Evolutionary conservation across 1,140 invertebrate genomes (phyloP), one percentile per base, ranked within the genome.

Genomic region (Eupeodes corollae): DNA sequence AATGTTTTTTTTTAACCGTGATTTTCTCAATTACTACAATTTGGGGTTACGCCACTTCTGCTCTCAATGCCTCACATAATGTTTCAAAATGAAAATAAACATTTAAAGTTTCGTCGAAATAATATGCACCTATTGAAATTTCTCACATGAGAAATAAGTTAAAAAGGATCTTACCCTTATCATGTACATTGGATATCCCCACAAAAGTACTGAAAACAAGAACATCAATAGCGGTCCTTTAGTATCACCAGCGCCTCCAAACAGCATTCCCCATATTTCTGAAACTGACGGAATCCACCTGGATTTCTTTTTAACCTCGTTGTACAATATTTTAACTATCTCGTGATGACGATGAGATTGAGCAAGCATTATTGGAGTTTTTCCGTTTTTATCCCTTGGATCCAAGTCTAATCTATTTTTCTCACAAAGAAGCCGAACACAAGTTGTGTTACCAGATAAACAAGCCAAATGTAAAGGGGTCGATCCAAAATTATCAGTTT

Each of bases 141-240:
- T n/a, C n/a, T n/a, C n/a, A 26, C 8, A 8, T 26, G 21, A 26
- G 8, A 26, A 26, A 26, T 26, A 26, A 9, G 8, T 40, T 40
- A n/a, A n/a, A n/a, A 12, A 11, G 6, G 8, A 40, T 58, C 73
- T 72, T 72, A 86, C 83, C 67, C 84, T 80, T 42, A 91, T 78
- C 53, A 93, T 73, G 65, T 93, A 94, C 86, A 93, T 90, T 1
- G 91, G 90, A 67, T 94, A 93, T 16, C 86, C 88, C 89, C 88
- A 93, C 3, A 91, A 70, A 5, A 93, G 68, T 6, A 92, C 82
- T 6, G 86, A 91, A 35, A 85, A 77, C 51, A 92, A 71, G 56
- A 93, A 91, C 51, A 94, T 80, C 13, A 93, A 67, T 2, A 93
- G 64, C 1, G 91, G 88, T 33, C 83, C 83, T 74, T 93, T 93